Conservation (phyloP, 1,140 invertebrate species). For the Aricia agestis region DNA sequence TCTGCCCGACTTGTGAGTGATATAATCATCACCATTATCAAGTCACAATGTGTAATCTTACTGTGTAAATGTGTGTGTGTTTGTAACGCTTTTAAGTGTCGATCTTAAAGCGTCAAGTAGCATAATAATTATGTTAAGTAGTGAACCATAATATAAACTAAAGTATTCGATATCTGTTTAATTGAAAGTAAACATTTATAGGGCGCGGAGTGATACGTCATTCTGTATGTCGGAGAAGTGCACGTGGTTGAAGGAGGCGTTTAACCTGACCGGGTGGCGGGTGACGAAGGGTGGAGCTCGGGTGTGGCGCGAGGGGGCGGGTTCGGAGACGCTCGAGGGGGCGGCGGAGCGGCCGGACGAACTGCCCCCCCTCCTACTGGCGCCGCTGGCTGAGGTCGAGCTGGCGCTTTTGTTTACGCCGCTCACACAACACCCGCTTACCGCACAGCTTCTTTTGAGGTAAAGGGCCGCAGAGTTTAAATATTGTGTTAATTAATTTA, state of each 20-base stretch:
- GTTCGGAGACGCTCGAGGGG: slow-evolving; percentile 8
- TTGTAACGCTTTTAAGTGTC: too few relatives aligned
- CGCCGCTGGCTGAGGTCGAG: slow-evolving; percentile 39
- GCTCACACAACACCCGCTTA: slow-evolving; percentile 29
- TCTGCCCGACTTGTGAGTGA: slow-evolving; percentile 18
- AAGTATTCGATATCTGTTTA: neutral
- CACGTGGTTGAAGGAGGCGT: slow-evolving; percentile 36
- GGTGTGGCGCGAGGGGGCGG: slow-evolving; percentile 22
- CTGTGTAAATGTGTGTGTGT: too few relatives aligned
- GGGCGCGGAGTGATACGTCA: slow-evolving; percentile 31
- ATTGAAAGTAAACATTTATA: slow-evolving; percentile 11
- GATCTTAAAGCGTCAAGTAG: too few relatives aligned
- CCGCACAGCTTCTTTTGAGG: slow-evolving; percentile 46
- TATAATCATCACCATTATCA: too few relatives aligned
- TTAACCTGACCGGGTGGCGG: slow-evolving; percentile 34
- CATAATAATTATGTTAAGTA: too few relatives aligned
- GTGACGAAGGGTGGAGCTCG: slow-evolving; percentile 29
- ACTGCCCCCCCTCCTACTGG: slow-evolving; percentile 41
- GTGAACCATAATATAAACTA: too few relatives aligned
- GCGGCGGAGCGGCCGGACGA: slow-evolving; percentile 15
- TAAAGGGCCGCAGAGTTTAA: slow-evolving; percentile 7
- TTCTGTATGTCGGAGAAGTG: slow-evolving; percentile 33
- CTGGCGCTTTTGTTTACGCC: slow-evolving; percentile 44
- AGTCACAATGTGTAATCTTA: too few relatives aligned
- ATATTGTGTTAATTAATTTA: too few relatives aligned